Evolutionary conservation across 2,113 vertebrate genomes (phyloP).

Genomic region (Anarrhichthys ocellatus): DNA sequence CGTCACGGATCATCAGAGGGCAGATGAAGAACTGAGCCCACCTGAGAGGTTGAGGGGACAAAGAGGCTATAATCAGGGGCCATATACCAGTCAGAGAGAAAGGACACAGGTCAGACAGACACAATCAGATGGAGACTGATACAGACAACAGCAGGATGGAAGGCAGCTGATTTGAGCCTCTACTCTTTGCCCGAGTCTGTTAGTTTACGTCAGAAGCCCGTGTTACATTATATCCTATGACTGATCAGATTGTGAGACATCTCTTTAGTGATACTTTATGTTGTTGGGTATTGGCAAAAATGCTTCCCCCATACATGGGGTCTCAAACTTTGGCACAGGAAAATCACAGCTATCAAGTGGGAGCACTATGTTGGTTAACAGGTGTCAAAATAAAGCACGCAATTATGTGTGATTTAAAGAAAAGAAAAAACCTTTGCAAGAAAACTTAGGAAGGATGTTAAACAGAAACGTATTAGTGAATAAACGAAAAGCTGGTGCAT

Average conservation of each 20-base stretch:
- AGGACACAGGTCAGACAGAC: conserved; percentile 21
- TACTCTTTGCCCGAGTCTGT: background rate
- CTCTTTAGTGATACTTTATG: background rate
- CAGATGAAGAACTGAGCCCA: conserved; percentile 99
- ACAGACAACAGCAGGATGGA: background rate
- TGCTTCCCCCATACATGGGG: background rate
- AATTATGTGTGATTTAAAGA: background rate
- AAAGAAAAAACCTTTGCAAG: background rate
- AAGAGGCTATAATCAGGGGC: conserved; percentile 21
- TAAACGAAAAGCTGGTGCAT: background rate
- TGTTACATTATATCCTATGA: background rate
- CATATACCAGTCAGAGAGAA: background rate
- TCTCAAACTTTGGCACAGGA: background rate
- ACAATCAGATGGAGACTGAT: conserved; percentile 41
- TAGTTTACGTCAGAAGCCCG: background rate
- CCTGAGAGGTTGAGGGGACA: conserved; percentile 72
- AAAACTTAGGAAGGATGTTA: too few relatives aligned
- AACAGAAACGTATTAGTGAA: too few relatives aligned
- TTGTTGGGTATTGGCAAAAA: too few relatives aligned
- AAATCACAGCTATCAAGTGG: background rate
- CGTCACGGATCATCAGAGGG: conserved; percentile 96
- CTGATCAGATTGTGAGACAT: background rate
- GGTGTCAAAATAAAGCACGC: background rate
- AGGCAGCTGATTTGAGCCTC: conserved; percentile 6
- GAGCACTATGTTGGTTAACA: background rate